These are phyloP conservation scores for Drosophila cyrtoloma DNA, from an alignment of 2,888 invertebrate species.

Conservation along the genomic window DNA sequence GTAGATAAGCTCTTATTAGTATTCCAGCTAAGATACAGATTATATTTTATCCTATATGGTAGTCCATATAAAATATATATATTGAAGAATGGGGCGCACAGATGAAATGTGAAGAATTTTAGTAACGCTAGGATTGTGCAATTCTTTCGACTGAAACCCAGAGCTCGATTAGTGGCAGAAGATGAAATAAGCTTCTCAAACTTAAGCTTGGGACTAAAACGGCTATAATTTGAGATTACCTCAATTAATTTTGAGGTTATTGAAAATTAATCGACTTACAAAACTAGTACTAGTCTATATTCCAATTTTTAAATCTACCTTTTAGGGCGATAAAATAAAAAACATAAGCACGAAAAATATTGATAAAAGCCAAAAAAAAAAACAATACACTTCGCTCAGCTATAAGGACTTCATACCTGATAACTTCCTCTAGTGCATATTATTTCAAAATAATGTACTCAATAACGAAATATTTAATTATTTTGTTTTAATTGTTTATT, in stretches of 20 bases:
- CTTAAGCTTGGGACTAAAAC: not conserved
- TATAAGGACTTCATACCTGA: not conserved
- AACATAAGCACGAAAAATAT: not conserved
- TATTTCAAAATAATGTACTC: not conserved
- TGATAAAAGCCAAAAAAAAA: not conserved
- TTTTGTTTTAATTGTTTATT: not conserved
- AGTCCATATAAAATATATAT: not conserved
- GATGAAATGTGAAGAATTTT: too few relatives aligned
- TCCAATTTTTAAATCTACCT: not conserved
- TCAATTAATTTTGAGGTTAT: not conserved
- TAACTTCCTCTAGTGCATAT: not conserved
- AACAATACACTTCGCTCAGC: not conserved
- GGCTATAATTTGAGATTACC: not conserved
- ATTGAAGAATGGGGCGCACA: not conserved
- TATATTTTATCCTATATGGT: not conserved
- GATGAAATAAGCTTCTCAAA: not conserved
- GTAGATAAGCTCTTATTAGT: not conserved
- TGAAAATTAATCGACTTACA: not conserved
- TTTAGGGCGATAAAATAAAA: not conserved
- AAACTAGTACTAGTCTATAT: not conserved
- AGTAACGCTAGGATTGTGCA: not conserved
- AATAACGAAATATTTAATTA: not conserved
- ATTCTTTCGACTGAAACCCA: not conserved
- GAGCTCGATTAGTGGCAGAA: too few relatives aligned
- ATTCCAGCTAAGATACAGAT: not conserved